Conservation (phyloP, 2,888 invertebrate genomes). For the Parascotia fuliginaria region DNA sequence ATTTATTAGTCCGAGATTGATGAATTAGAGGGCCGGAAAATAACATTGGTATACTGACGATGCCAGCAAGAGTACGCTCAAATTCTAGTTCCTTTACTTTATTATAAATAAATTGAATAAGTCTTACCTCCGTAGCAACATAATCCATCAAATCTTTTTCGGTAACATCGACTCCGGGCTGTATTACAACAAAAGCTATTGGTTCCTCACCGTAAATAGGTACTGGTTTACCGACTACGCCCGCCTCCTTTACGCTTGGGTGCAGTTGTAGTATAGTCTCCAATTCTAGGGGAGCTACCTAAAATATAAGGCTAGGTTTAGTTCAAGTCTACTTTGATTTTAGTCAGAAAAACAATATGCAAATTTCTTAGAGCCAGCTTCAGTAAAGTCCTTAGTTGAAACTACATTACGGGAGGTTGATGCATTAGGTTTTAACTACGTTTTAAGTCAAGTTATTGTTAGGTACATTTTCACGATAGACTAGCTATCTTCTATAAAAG, state of each 20-base stretch:
- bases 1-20: not conserved
- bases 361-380: not conserved
- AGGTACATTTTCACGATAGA: not conserved
- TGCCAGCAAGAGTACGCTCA: not conserved
- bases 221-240: constrained; percentile 91
- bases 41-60: not conserved
- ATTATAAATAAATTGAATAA: not conserved
- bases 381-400: not conserved
- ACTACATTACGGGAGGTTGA: not conserved
- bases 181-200: constrained; percentile 89
- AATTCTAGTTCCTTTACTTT: not conserved
- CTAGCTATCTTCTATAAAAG: too few species aligned
- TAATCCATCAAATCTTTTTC: constrained; percentile 85
- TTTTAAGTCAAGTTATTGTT: not conserved
- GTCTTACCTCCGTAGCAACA: constrained; percentile 68
- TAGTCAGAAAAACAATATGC: not conserved
- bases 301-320: not conserved
- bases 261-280: constrained; percentile 91
- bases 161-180: constrained; percentile 78
- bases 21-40: not conserved
- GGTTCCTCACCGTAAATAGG: constrained; percentile 89
- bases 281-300: constrained; percentile 93
- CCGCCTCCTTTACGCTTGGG: constrained; percentile 90
- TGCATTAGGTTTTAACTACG: not conserved
- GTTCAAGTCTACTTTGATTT: not conserved